Conservation (phyloP, 2,113 vertebrate genomes). For the Barbus barbus region DNA sequence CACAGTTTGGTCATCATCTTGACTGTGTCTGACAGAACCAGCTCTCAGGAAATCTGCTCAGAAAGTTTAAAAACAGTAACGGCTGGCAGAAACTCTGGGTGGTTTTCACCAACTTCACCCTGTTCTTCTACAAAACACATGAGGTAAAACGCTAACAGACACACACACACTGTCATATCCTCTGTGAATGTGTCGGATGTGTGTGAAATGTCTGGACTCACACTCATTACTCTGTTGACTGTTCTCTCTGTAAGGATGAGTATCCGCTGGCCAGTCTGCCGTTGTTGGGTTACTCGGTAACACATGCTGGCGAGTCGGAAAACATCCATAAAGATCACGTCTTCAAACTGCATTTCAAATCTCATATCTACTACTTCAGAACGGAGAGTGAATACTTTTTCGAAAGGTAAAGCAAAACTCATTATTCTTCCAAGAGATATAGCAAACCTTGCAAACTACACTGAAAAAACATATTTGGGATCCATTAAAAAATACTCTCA, state of each 20-base stretch:
- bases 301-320: constrained; percentile 88
- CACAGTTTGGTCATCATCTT: background rate
- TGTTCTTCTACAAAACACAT: constrained; percentile 99
- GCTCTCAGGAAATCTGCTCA: constrained; percentile 92
- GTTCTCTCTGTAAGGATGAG: constrained; percentile 81
- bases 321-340: constrained; percentile 98
- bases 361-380: constrained; percentile 97
- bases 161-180: background rate
- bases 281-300: constrained; percentile 92
- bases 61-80: constrained; percentile 99
- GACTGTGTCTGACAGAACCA: constrained; percentile 84
- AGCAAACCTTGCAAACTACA: background rate
- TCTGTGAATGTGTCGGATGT: constrained; percentile 44
- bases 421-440: background rate
- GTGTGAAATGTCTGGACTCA: constrained; percentile 66
- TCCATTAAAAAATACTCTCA: too few species aligned
- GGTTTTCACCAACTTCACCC: constrained; percentile 98
- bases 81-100: constrained; percentile 99
- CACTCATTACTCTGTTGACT: background rate
- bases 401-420: constrained; percentile 79
- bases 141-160: constrained; percentile 77
- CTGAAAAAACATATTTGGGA: background rate
- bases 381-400: constrained; percentile 96
- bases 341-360: constrained; percentile 99
- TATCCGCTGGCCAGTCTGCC: constrained; percentile 97